Evolutionary conservation across 2,113 vertebrate species (phyloP), one percentile per base, ranked within the genome.

Genomic region (Stegastes partitus): DNA sequence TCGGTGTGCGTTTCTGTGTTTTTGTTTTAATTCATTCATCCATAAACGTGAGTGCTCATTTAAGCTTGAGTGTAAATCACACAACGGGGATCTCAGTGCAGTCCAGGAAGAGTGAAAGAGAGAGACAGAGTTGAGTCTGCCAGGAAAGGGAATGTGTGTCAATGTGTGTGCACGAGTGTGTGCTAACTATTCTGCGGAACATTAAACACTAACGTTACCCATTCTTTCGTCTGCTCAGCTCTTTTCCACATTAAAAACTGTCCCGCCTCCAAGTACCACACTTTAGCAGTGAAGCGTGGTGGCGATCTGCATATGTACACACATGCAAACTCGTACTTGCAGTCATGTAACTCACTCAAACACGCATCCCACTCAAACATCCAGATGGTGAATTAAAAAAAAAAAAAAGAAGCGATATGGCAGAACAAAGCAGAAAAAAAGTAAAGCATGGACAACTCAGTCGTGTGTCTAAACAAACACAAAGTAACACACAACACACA

Each of bases 241-340:
- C 75, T 88, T 90, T 91, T 90, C 80, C 87, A 93, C 87, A 83
- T 91, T 84, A 28, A 85, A 81, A 77, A 86, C 58, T 76, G 77
- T 84, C 81, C 71, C 22, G 11, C 74, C 68, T 89, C 66, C 82
- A 75, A 85, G 72, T 68, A 78, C 69, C 65, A 49, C 70, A 68
- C 82, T 82, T 82, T 78, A 84, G 78, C 79, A 58, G 47, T 26
- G 6, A 64, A 50, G 68, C 71, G 59, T 62, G 22, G 16, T 61
- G 68, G 8, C 65, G 61, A 49, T 79, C 70, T 79, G 78, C 79
- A 87, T 81, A 65, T 62, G 39, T 42, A 50, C 26, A 67, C 68
- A 79, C 25, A 72, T 61, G 57, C 75, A 50, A 22, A 63, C 66
- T 34, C 58, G 49, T 8, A 51, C 49, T 31, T 31, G 49, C 54